Evolutionary conservation across 2,888 invertebrate species (phyloP).

Genomic region (Ormyrus pomaceus): DNA sequence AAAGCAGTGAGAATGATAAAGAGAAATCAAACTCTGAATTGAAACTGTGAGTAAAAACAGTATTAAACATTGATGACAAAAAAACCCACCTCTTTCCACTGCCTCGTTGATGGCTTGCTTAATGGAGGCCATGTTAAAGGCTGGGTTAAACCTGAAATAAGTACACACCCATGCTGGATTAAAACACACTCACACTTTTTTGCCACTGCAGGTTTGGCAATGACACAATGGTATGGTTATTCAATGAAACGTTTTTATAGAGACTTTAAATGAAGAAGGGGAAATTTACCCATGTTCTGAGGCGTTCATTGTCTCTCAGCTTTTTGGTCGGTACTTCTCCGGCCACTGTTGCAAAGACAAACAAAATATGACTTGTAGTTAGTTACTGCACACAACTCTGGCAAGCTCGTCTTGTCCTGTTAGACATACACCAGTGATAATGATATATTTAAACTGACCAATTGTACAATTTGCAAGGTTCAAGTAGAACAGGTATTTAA

Average conservation of each 20-base stretch:
- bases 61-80: conserved; percentile 28
- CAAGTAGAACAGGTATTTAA: too few species aligned
- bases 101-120: conserved; percentile 96
- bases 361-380: conserved; percentile 58
- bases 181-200: conserved; percentile 59
- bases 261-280: conserved; percentile 39
- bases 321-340: conserved; percentile 58
- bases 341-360: conserved; percentile 64
- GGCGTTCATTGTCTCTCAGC: conserved; percentile 81
- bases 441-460: conserved; percentile 20
- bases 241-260: conserved; percentile 29
- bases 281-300: conserved; percentile 86
- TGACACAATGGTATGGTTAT: conserved; percentile 54
- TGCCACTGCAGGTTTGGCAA: conserved; percentile 47
- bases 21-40: conserved; percentile 35
- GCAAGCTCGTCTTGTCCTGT: conserved; percentile 62
- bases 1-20: conserved; percentile 52
- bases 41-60: conserved; percentile 19
- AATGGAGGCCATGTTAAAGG: conserved; percentile 95
- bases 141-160: conserved; percentile 89
- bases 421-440: conserved; percentile 59
- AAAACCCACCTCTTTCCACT: conserved; percentile 89
- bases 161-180: conserved; percentile 71
- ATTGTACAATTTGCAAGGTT: too few species aligned
- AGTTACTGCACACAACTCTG: conserved; percentile 60